Percentiles rank a stretch among this genome's conserved stretches.
phyloP scores from a whole-genome alignment of 37 sponge, comb jelly and placozoan genomes.

The Geodia barretti region DNA sequence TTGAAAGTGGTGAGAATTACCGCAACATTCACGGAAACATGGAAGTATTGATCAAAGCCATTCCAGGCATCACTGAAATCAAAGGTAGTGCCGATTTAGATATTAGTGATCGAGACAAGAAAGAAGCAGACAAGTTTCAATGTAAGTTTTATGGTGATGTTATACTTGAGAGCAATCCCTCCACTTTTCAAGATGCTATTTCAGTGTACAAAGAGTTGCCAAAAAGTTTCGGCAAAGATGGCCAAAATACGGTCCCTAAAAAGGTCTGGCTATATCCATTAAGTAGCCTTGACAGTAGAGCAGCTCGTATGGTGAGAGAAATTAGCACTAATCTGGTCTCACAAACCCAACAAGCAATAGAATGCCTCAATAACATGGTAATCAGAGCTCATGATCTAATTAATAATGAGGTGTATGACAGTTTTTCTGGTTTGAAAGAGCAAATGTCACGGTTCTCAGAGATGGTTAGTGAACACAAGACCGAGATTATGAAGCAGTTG shows the following conservation, averaged over 20 bases:
- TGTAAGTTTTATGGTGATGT: slow-evolving; percentile 51
- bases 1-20: neutral
- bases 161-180: slow-evolving; percentile 7
- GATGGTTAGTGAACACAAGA: slow-evolving; percentile 8
- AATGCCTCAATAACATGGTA: neutral
- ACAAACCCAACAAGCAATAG: slow-evolving; percentile 29
- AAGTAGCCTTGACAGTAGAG: neutral
- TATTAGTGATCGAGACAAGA: neutral
- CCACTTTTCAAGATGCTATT: slow-evolving; percentile 30
- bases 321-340: neutral
- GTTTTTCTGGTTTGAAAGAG: neutral
- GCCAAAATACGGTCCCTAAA: slow-evolving; percentile 6
- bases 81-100: too few species aligned
- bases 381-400: slow-evolving; percentile 25
- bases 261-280: slow-evolving; percentile 35
- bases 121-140: slow-evolving; percentile 13
- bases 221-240: neutral
- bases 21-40: slow-evolving; percentile 2
- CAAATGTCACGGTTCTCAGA: neutral
- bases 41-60: slow-evolving; percentile 9
- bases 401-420: neutral
- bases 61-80: neutral
- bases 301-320: slow-evolving; percentile 1
- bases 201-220: slow-evolving; percentile 31
- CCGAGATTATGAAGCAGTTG: slow-evolving; percentile 1